Percentiles rank a stretch among this genome's conserved stretches.
These are phyloP conservation scores for Poecilia picta DNA, from an alignment of 2,797 vertebrate genomes.

Conservation along the genomic window DNA sequence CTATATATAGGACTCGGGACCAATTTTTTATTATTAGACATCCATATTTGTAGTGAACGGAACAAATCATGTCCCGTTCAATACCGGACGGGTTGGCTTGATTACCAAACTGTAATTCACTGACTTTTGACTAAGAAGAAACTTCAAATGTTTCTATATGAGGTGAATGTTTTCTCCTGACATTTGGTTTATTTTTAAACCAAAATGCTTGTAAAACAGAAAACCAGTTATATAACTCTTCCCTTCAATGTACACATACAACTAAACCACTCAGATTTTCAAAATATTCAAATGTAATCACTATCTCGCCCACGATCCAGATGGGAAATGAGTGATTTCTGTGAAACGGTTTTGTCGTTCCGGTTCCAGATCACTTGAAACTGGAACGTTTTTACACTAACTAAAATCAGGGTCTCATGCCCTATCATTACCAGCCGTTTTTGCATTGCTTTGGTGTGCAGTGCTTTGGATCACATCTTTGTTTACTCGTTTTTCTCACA, in stretches of 20 bases:
- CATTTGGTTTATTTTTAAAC: not conserved
- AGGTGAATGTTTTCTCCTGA: not conserved
- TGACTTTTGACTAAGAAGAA: not conserved
- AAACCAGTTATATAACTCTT: not conserved
- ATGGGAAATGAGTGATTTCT: not conserved
- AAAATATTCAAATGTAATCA: not conserved
- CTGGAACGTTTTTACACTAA: not conserved
- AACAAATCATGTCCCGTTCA: too few species aligned
- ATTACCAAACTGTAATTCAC: not conserved
- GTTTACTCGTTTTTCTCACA: not conserved
- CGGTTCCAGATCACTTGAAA: not conserved
- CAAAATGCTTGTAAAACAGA: not conserved
- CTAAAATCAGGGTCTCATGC: not conserved
- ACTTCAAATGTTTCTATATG: not conserved
- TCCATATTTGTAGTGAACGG: too few species aligned
- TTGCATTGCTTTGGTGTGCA: not conserved
- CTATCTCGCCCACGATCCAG: not conserved
- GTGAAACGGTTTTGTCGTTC: not conserved
- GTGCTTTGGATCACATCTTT: not conserved
- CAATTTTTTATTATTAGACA: too few species aligned
- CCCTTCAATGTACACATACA: not conserved
- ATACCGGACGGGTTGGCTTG: too few species aligned
- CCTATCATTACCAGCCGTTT: not conserved
- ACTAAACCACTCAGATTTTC: not conserved
- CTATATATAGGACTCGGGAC: too few species aligned